Percentiles rank a stretch among this genome's conserved stretches.
Conservation (phyloP, 2,888 invertebrate genomes). For the Calameuta filiformis region DNA sequence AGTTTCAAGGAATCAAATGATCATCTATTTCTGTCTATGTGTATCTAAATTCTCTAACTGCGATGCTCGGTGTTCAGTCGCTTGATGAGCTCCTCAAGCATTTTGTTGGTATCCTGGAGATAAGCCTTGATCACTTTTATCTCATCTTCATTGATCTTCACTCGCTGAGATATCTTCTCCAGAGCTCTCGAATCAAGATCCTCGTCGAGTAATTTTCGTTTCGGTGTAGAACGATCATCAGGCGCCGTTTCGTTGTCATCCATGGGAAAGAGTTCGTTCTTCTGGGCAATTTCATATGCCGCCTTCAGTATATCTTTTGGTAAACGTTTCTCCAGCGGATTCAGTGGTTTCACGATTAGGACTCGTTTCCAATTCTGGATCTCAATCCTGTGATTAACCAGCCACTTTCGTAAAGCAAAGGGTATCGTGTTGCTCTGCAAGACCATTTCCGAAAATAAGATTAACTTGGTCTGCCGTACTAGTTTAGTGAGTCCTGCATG, state of each 20-base stretch:
- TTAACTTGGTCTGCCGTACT: constrained; percentile 67
- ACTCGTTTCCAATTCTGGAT: constrained; percentile 64
- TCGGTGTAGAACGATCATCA: constrained; percentile 43
- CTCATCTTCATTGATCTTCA: constrained; percentile 50
- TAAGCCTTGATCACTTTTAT: constrained; percentile 52
- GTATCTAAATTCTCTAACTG: neutral
- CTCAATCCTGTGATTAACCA: constrained; percentile 63
- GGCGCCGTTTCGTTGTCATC: constrained; percentile 40
- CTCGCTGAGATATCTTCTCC: constrained; percentile 45
- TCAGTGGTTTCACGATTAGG: constrained; percentile 66
- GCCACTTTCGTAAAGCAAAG: constrained; percentile 58
- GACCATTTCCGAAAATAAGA: constrained; percentile 66
- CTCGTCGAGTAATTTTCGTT: constrained; percentile 39
- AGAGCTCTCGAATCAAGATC: constrained; percentile 36
- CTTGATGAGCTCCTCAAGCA: constrained; percentile 47
- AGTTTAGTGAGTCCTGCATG: constrained; percentile 67
- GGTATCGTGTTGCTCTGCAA: constrained; percentile 65
- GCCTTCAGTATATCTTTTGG: constrained; percentile 65
- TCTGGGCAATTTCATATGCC: constrained; percentile 66
- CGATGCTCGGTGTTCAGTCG: constrained; percentile 19
- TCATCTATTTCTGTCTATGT: neutral
- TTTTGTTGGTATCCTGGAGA: constrained; percentile 50
- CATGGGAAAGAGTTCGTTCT: constrained; percentile 46
- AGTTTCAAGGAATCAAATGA: neutral
- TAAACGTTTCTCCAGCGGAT: constrained; percentile 65